These are phyloP conservation scores for Macaria notata DNA, from an alignment of 2,888 invertebrate genomes.

Conservation along the genomic window DNA sequence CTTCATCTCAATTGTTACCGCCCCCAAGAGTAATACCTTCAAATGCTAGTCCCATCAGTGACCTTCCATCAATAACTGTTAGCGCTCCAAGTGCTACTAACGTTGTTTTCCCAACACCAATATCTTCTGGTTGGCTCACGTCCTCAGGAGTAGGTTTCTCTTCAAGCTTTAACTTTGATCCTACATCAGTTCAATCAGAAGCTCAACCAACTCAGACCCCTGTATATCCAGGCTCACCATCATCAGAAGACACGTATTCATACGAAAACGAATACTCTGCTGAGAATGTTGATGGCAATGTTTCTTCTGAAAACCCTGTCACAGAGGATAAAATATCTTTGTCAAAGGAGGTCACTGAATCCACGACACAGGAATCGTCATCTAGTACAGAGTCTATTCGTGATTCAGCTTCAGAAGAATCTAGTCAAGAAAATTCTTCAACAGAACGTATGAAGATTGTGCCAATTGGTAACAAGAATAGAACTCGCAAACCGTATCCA, in stretches of 20 bases:
- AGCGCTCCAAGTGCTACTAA: conserved; percentile 45
- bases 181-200: conserved; percentile 60
- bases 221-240: conserved; percentile 40
- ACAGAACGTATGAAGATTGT: conserved; percentile 59
- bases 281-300: conserved; percentile 45
- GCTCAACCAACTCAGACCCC: conserved; percentile 45
- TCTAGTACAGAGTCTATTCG: conserved; percentile 39
- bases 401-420: conserved; percentile 46
- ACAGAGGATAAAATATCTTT: conserved; percentile 39
- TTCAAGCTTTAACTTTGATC: conserved; percentile 66
- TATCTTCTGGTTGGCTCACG: conserved; percentile 73
- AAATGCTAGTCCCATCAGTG: conserved; percentile 42
- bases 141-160: conserved; percentile 71
- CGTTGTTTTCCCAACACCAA: conserved; percentile 69
- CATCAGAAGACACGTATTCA: conserved; percentile 55
- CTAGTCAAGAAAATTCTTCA: conserved; percentile 52
- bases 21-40: conserved; percentile 62
- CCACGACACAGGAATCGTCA: conserved; percentile 35
- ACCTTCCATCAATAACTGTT: conserved; percentile 42
- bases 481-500: conserved; percentile 71
- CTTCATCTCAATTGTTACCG: conserved; percentile 66
- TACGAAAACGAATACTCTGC: conserved; percentile 58
- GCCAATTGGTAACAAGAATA: conserved; percentile 55
- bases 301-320: conserved; percentile 44
- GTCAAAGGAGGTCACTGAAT: conserved; percentile 47